phyloP scores from a whole-genome alignment of 2,113 vertebrate genomes.

The Rhea pennata region DNA sequence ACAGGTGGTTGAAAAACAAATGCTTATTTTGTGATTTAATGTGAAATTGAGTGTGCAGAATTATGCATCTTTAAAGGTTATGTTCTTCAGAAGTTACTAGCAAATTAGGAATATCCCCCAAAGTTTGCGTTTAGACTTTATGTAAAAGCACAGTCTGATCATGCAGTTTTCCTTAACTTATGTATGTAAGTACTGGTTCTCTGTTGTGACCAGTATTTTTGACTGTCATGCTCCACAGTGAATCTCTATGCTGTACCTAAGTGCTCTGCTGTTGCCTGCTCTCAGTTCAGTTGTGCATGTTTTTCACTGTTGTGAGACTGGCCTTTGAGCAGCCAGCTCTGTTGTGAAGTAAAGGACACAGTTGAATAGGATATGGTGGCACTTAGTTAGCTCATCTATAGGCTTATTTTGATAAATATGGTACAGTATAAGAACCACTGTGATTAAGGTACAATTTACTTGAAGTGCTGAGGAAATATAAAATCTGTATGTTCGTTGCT shows the following conservation, averaged over 20 bases:
- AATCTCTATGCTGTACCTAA: not conserved
- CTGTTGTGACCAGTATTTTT: not conserved
- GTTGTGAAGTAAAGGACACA: not conserved
- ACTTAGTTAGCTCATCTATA: not conserved
- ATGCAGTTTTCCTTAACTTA: not conserved
- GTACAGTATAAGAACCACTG: not conserved
- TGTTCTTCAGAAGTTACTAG: conserved; percentile 19
- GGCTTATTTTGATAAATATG: not conserved
- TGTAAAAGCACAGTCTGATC: not conserved
- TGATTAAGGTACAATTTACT: conserved; percentile 5
- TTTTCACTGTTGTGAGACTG: not conserved
- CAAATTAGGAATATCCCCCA: conserved; percentile 24
- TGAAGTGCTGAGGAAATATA: conserved; percentile 6
- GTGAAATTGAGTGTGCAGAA: conserved; percentile 43
- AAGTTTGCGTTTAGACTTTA: conserved; percentile 22
- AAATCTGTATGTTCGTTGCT: not conserved
- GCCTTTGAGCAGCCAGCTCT: not conserved
- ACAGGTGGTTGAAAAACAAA: not conserved
- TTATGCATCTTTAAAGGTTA: not conserved
- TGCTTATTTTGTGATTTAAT: conserved; percentile 38
- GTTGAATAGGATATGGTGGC: not conserved
- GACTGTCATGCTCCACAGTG: not conserved
- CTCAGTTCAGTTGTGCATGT: not conserved
- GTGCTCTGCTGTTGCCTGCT: not conserved
- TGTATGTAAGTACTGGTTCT: not conserved